Conservation (phyloP, 2,797 vertebrate genomes). For the Pseudochaenichthys georgianus region DNA sequence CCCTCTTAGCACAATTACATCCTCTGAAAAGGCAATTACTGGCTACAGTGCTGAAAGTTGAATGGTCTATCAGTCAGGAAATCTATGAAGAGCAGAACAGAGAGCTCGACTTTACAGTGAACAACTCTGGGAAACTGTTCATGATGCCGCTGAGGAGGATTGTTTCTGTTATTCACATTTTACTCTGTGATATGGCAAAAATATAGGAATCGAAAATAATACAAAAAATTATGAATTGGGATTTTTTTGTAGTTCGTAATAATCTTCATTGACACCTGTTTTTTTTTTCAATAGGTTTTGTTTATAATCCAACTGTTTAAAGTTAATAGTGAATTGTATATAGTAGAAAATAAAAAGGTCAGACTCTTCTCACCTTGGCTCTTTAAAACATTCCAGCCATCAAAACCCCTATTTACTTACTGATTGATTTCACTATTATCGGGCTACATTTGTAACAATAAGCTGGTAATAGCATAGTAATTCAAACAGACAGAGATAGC, state of each 20-base stretch:
- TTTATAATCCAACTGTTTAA: background rate
- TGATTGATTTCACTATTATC: background rate
- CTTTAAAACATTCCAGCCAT: background rate
- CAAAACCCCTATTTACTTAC: background rate
- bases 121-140: constrained; percentile 36
- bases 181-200: background rate
- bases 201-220: background rate
- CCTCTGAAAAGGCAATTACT: constrained; percentile 46
- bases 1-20: constrained; percentile 38
- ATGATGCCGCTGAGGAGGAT: constrained; percentile 24
- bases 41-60: constrained; percentile 39
- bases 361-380: background rate
- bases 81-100: constrained; percentile 44
- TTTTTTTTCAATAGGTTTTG: background rate
- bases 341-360: background rate
- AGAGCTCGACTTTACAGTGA: constrained; percentile 29
- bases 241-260: background rate
- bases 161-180: constrained; percentile 29
- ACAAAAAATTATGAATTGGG: background rate
- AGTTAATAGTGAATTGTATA: background rate
- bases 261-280: background rate
- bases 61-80: constrained; percentile 41
- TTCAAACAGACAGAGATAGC: background rate
- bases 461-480: background rate
- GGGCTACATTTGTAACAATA: background rate